A percentile compares a stretch with the other conserved stretches of the same genome.
phyloP scores from a whole-genome alignment of 2,113 vertebrate species.

The Malurus cyaneus region DNA sequence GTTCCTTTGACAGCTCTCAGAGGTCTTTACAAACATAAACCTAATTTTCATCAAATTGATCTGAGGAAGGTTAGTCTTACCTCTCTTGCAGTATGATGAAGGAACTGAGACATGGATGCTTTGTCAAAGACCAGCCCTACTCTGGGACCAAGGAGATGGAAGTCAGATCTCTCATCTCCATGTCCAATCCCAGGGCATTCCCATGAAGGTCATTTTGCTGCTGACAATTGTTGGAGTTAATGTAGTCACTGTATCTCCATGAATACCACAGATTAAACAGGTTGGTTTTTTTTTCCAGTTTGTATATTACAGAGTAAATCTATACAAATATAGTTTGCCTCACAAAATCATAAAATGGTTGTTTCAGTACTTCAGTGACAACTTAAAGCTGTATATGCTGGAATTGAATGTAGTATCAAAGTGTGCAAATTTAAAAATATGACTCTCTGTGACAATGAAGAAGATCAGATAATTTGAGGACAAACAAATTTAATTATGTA shows the following conservation, averaged over 20 bases:
- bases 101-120: not conserved
- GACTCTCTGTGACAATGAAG: not conserved
- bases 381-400: not conserved
- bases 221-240: not conserved
- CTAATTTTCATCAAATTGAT: not conserved
- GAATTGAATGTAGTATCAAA: not conserved
- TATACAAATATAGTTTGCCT: not conserved
- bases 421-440: not conserved
- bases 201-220: not conserved
- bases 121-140: not conserved
- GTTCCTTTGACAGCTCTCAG: not conserved
- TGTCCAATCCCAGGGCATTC: not conserved
- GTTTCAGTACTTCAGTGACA: not conserved
- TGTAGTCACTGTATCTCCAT: not conserved
- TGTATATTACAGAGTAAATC: not conserved
- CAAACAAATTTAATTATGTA: not conserved
- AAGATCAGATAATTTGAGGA: not conserved
- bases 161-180: not conserved
- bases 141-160: not conserved
- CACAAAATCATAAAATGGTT: not conserved
- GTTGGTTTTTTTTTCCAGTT: not conserved
- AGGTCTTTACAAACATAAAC: not conserved
- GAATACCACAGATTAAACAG: not conserved
- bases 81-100: not conserved
- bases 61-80: not conserved